These are phyloP conservation scores for Rhineura floridana DNA, from an alignment of 2,113 vertebrate species.

Conservation along the genomic window DNA sequence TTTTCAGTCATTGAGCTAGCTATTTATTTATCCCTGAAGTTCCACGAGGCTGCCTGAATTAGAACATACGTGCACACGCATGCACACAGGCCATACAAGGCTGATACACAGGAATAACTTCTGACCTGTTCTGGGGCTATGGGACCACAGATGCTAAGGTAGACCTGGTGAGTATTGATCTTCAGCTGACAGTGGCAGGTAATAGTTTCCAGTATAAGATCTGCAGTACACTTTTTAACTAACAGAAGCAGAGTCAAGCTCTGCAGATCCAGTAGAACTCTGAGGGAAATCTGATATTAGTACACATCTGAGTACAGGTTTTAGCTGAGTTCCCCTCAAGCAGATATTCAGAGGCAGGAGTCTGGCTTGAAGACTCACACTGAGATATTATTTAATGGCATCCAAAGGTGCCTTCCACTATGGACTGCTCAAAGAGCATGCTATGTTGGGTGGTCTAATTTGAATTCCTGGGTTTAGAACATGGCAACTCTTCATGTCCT, in stretches of 20 bases:
- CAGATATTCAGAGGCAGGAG: background rate
- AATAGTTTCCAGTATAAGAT: background rate
- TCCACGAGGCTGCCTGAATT: background rate
- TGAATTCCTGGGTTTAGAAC: background rate
- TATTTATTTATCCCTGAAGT: background rate
- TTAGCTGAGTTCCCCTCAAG: background rate
- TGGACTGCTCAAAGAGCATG: background rate
- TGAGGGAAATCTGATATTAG: background rate
- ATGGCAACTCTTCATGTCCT: background rate
- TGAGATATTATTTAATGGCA: background rate
- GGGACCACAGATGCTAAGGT: background rate
- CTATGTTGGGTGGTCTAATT: background rate
- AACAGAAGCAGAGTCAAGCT: background rate
- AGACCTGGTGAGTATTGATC: background rate
- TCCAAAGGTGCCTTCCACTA: background rate
- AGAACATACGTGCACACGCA: background rate
- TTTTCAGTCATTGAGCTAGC: background rate
- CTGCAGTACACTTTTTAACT: background rate
- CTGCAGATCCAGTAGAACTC: background rate
- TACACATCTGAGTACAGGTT: background rate
- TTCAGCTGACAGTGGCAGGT: background rate
- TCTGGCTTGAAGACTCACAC: background rate
- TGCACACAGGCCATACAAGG: too few species aligned
- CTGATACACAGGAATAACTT: background rate
- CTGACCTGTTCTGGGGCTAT: background rate